phyloP scores from a whole-genome alignment of 2,888 invertebrate genomes.

The Nineta flava region DNA sequence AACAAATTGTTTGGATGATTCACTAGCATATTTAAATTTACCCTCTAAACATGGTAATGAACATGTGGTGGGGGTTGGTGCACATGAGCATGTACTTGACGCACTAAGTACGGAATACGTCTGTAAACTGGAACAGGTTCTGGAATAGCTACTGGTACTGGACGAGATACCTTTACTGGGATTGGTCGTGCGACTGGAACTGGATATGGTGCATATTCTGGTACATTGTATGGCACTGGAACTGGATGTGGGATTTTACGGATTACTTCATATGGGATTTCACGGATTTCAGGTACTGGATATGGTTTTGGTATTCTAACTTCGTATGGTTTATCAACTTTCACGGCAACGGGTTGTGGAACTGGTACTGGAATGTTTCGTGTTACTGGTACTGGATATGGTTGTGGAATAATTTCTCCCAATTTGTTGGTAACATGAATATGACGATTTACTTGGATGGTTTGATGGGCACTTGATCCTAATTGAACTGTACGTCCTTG shows the following conservation, averaged over 20 bases:
- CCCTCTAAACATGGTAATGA: not conserved
- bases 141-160: slow-evolving; percentile 9
- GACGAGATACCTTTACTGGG: slow-evolving; percentile 28
- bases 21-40: no score
- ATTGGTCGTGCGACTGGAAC: slow-evolving; percentile 34
- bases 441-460: slow-evolving; percentile 11
- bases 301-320: slow-evolving; percentile 31
- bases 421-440: slow-evolving; percentile 13
- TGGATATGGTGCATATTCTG: slow-evolving; percentile 16
- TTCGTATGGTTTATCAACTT: slow-evolving; percentile 24
- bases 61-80: not conserved
- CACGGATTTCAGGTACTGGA: slow-evolving; percentile 31
- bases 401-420: slow-evolving; percentile 32
- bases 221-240: slow-evolving; percentile 9
- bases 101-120: slow-evolving; percentile 22
- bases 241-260: slow-evolving; percentile 22
- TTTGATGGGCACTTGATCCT: not conserved
- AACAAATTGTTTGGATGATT: no score
- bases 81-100: slow-evolving; percentile 6
- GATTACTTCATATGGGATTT: slow-evolving; percentile 33
- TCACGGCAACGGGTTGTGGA: slow-evolving; percentile 18
- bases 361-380: slow-evolving; percentile 25
- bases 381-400: slow-evolving; percentile 33
- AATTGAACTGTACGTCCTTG: not conserved
- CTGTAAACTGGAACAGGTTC: slow-evolving; percentile 36